These are phyloP conservation scores for Xylota segnis DNA, from an alignment of 2,888 invertebrate species.

Conservation along the genomic window DNA sequence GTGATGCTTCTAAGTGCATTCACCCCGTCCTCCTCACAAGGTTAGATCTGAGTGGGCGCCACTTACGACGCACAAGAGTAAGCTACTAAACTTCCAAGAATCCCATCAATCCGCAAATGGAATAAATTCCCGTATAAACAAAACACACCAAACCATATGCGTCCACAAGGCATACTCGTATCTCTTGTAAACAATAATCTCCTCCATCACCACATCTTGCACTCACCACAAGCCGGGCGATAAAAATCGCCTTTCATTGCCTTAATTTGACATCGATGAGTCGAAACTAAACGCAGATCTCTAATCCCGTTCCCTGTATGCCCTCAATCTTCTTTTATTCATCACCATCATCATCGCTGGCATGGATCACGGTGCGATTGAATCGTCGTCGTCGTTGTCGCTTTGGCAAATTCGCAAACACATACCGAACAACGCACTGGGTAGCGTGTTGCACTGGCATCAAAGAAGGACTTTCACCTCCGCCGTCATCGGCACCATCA, in stretches of 20 bases:
- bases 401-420: conserved; percentile 46
- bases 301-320: conserved; percentile 13
- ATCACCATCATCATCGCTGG: conserved; percentile 59
- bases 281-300: conserved; percentile 64
- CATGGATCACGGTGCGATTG: conserved; percentile 65
- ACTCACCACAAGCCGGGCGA: conserved; percentile 37
- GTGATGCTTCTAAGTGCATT: neutral
- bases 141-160: conserved; percentile 33
- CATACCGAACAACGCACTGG: conserved; percentile 16
- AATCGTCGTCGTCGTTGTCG: conserved; percentile 38
- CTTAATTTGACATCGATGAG: conserved; percentile 71
- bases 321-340: conserved; percentile 48
- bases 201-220: conserved; percentile 22
- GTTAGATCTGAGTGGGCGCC: conserved; percentile 38
- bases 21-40: neutral
- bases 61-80: conserved; percentile 41
- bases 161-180: conserved; percentile 12
- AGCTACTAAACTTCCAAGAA: conserved; percentile 39
- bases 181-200: conserved; percentile 49
- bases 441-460: conserved; percentile 40
- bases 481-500: conserved; percentile 48
- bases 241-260: conserved; percentile 70
- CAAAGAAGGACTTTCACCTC: conserved; percentile 36
- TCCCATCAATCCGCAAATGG: conserved; percentile 38
- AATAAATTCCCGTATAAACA: conserved; percentile 32